Percentiles rank a stretch among this genome's conserved stretches.
phyloP scores from a whole-genome alignment of 2,797 vertebrate genomes.

The Hoplostethus mediterraneus region DNA sequence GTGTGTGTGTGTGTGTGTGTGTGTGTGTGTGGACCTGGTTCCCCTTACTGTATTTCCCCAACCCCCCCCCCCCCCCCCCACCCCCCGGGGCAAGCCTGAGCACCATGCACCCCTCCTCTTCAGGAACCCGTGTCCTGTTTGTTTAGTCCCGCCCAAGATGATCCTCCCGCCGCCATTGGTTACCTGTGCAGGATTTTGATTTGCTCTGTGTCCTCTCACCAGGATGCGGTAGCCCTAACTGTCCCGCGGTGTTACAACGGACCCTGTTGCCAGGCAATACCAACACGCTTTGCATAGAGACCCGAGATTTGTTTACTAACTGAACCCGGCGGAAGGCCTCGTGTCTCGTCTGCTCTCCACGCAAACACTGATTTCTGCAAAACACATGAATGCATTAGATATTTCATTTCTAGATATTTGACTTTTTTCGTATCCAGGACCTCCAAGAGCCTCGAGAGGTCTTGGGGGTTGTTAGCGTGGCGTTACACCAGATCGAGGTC shows the following conservation, averaged over 20 bases:
- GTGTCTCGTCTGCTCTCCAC: constrained; percentile 34
- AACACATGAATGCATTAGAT: not conserved
- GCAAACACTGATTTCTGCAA: constrained; percentile 81
- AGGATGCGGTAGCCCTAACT: constrained; percentile 77
- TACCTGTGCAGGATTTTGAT: constrained; percentile 81
- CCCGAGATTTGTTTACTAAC: constrained; percentile 87
- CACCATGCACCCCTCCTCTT: constrained; percentile 52
- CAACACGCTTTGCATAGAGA: constrained; percentile 85
- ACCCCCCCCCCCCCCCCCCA: constrained; percentile 37
- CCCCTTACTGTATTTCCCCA: constrained; percentile 49
- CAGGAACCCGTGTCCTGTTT: constrained; percentile 80
- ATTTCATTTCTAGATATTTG: too few relatives aligned
- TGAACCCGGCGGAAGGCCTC: constrained; percentile 58
- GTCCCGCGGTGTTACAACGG: constrained; percentile 58
- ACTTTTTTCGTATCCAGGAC: too few relatives aligned
- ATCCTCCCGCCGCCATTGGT: constrained; percentile 49
- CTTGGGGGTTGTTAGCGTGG: not conserved
- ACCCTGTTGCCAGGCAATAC: constrained; percentile 66
- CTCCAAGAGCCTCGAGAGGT: too few relatives aligned
- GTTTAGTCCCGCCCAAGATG: constrained; percentile 58
- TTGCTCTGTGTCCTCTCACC: constrained; percentile 67
- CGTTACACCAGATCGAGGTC: not conserved
- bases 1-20: constrained; percentile 45
- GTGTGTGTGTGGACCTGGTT: constrained; percentile 30
- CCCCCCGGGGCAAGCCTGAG: constrained; percentile 48